phyloP scores from a whole-genome alignment of 2,113 vertebrate genomes.

The Melanostigma gelatinosum region DNA sequence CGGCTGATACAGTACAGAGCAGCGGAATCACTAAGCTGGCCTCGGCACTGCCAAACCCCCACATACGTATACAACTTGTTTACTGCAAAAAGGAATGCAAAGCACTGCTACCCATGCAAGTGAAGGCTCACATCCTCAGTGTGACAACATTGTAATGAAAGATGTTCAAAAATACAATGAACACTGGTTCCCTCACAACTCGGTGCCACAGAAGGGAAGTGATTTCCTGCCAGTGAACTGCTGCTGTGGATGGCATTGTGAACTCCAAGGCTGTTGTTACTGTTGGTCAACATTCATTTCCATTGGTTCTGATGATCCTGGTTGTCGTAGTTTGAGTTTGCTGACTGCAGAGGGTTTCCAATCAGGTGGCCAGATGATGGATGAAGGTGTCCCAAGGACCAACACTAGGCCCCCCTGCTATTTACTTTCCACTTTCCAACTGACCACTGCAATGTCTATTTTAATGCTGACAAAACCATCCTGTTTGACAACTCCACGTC shows the following conservation, averaged over 20 bases:
- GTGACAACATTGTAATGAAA: not conserved
- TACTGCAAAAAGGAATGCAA: not conserved
- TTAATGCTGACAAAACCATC: not conserved
- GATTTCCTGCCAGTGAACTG: not conserved
- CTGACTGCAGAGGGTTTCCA: not conserved
- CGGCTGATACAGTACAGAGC: not conserved
- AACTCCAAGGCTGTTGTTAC: not conserved
- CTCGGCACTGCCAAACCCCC: not conserved
- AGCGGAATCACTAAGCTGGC: not conserved
- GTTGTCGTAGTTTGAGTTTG: not conserved
- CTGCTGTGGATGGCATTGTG: not conserved
- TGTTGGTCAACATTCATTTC: not conserved
- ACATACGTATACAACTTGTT: not conserved
- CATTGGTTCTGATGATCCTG: not conserved
- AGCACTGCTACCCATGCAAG: not conserved
- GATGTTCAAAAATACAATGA: not conserved
- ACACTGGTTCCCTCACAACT: not conserved
- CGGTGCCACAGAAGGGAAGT: not conserved
- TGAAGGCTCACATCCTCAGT: not conserved
- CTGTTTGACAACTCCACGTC: not conserved
- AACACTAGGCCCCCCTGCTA: too few relatives aligned
- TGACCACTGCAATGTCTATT: not conserved
- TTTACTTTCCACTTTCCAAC: too few relatives aligned
- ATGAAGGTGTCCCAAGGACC: not conserved
- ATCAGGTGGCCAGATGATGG: not conserved